Evolutionary conservation across 2,888 invertebrate genomes (phyloP), one percentile per base, ranked within the genome.

Genomic region (Leucozona laternaria): DNA sequence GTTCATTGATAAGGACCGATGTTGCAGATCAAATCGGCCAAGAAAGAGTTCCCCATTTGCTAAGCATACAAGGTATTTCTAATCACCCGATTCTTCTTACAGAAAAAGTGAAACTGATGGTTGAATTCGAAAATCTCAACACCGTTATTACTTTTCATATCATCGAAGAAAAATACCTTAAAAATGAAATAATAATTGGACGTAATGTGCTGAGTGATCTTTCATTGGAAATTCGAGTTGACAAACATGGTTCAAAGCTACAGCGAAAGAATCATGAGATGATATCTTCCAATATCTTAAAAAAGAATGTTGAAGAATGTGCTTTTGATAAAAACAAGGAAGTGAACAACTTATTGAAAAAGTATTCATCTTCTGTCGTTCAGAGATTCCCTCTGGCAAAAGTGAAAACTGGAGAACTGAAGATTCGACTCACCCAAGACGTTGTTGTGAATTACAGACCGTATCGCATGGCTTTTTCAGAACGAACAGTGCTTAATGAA

Each of bases 1-100:
- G 48, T 20, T 79, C 64, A 0, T 48, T 78, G 6, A 20, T 71
- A 50, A 45, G 62, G 40, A 13, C 50, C 1, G 79, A 79, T 57
- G n/a, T 62, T 64, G 79, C 72, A 45, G 25, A 58, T 43, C 15
- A 57, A 43, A 57, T 71, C n/a, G n/a, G 15, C 8, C 28, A 13
- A 37, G 15, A 15, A 28, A 55, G 15, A 55, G 55, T 22, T 22
- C 5, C 40, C 15, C 40, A 60, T 40, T 22, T 40, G 15, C 60
- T 60, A 15, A 60, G 40, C 5, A 40, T 60, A 7, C 22, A 60
- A 40, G 40, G 40, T 40, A 60, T 60, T 60, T 58, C 37, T 11
- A 37, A 37, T 20, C 60, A 60, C 8, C 17, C 31, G 2, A 57
- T 34, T 34, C 34, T 57, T 15, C 17, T 57, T n/a, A 55, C 57